Percentiles rank a stretch among this genome's conserved stretches.
Conservation (phyloP, 2,888 invertebrate species). For the Patella depressa region DNA sequence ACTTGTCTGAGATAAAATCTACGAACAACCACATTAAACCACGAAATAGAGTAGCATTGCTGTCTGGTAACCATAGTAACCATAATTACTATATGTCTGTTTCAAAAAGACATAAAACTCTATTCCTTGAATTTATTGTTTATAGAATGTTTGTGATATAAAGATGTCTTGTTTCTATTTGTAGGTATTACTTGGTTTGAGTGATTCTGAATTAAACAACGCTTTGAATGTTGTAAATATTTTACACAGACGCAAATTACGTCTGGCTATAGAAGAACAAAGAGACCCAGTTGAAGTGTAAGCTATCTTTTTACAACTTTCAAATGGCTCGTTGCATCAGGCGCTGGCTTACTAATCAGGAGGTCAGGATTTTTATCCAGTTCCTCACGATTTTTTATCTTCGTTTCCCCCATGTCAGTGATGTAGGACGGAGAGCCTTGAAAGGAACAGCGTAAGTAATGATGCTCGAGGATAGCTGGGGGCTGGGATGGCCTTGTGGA, state of each 20-base stretch:
- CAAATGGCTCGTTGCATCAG: background rate
- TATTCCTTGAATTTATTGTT: background rate
- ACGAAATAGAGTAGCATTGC: no score
- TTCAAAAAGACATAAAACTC: background rate
- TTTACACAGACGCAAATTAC: constrained; percentile 92
- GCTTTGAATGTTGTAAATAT: constrained; percentile 92
- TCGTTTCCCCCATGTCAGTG: no score
- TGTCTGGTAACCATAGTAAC: no score
- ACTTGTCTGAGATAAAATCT: no score
- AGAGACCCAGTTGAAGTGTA: constrained; percentile 86
- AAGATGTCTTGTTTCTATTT: constrained; percentile 57
- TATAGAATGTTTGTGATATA: background rate
- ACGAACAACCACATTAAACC: no score
- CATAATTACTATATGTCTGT: no score
- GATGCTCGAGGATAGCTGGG: no score
- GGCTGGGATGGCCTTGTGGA: no score
- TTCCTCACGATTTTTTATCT: background rate
- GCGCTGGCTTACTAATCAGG: background rate
- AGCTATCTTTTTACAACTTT: constrained; percentile 25
- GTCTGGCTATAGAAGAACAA: constrained; percentile 93
- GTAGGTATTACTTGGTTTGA: constrained; percentile 90
- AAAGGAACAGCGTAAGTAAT: no score
- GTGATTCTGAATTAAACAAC: constrained; percentile 90
- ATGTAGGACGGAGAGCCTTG: no score
- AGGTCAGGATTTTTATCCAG: background rate